Conservation (phyloP, 2,113 vertebrate genomes). For the Heloderma charlesbogerti region DNA sequence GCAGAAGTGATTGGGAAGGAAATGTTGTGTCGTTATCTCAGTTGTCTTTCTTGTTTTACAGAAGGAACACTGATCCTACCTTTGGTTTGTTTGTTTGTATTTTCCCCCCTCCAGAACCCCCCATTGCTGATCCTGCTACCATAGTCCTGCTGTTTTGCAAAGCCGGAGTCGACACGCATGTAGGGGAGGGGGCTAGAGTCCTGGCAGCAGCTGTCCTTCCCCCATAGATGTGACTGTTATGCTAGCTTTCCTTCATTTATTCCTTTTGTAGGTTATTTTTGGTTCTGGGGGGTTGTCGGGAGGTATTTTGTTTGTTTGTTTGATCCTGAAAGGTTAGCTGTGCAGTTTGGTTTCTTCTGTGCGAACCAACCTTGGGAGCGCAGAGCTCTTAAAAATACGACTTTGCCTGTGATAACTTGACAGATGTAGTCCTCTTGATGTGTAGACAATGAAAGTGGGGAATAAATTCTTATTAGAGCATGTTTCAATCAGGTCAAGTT, state of each 20-base stretch:
- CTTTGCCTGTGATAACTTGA: conserved; percentile 12
- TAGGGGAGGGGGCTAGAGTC: conserved; percentile 70
- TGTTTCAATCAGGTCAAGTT: conserved; percentile 41
- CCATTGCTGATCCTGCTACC: conserved; percentile 69
- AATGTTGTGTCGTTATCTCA: conserved; percentile 47
- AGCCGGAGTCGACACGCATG: conserved; percentile 74
- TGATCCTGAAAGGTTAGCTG: conserved; percentile 73
- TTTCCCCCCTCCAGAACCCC: conserved; percentile 68
- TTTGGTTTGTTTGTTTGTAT: conserved; percentile 76
- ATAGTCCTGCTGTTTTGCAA: conserved; percentile 74
- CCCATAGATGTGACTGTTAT: conserved; percentile 73
- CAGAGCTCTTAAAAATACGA: conserved; percentile 76
- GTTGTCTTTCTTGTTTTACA: conserved; percentile 73
- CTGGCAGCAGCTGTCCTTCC: conserved; percentile 72
- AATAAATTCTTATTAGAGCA: conserved; percentile 54
- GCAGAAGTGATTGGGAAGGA: neutral
- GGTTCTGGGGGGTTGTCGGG: conserved; percentile 66
- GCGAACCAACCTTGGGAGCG: conserved; percentile 66
- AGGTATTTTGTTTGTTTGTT: conserved; percentile 67
- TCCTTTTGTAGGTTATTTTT: conserved; percentile 73
- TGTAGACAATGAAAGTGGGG: conserved; percentile 47
- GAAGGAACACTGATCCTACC: conserved; percentile 72
- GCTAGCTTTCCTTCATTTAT: conserved; percentile 75
- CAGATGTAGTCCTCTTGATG: conserved; percentile 33
- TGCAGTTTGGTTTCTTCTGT: conserved; percentile 76